Evolutionary conservation across 2,888 invertebrate genomes (phyloP).

Genomic region (Eupeodes luniger): DNA sequence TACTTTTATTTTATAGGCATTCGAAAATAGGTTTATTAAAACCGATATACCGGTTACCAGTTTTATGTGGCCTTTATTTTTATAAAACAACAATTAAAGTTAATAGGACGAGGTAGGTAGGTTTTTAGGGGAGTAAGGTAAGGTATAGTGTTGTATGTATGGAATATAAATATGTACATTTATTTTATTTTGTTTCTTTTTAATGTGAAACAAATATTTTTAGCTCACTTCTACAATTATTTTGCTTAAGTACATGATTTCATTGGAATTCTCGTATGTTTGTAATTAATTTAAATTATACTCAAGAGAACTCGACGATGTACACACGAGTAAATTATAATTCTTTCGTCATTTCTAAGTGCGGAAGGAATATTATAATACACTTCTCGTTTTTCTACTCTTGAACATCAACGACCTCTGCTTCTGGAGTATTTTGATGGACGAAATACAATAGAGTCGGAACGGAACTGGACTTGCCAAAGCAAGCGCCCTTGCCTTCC

Average conservation of each 20-base stretch:
- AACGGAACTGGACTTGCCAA: neutral
- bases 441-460: neutral
- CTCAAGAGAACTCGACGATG: conserved; percentile 32
- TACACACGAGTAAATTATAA: neutral
- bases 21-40: neutral
- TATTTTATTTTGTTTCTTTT: neutral
- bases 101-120: neutral
- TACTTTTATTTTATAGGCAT: conserved; percentile 13
- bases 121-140: neutral
- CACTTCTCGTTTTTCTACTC: conserved; percentile 2
- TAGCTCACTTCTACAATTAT: conserved; percentile 37
- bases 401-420: conserved; percentile 46
- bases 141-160: neutral
- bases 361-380: conserved; percentile 48
- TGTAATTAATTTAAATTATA: conserved; percentile 69
- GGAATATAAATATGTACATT: neutral
- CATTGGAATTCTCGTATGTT: conserved; percentile 55
- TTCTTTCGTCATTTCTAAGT: conserved; percentile 60
- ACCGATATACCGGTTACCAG: conserved; percentile 32
- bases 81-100: no score
- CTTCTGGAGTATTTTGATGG: conserved; percentile 34
- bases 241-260: conserved; percentile 48
- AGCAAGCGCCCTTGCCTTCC: neutral
- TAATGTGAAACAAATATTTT: conserved; percentile 26
- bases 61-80: conserved; percentile 51